Evolutionary conservation across 53 echinoderm and acorn worm species (phyloP).

Genomic region (Echinarachnius parma): DNA sequence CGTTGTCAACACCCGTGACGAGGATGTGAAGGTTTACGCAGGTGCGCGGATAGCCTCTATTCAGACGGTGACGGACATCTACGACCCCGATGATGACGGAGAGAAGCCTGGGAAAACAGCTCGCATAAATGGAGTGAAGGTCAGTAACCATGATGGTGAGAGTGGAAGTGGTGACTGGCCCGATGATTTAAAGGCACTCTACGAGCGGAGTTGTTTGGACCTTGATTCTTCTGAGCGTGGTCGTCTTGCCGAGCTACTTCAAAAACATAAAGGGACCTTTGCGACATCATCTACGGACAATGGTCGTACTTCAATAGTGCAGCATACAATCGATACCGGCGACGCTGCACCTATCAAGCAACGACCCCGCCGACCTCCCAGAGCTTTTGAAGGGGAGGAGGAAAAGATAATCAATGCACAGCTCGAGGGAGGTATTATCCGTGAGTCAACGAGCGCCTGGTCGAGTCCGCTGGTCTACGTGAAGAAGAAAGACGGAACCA

Average conservation of each 20-base stretch:
- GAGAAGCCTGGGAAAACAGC: too few species aligned
- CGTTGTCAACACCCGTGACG: conserved; percentile 42
- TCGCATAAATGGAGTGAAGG: too few species aligned
- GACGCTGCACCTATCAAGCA: conserved; percentile 48
- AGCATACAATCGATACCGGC: conserved; percentile 59
- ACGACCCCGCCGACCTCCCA: conserved; percentile 43
- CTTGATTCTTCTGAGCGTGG: not conserved
- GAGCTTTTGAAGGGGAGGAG: conserved; percentile 57
- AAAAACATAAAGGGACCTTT: conserved; percentile 18
- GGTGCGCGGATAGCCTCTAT: conserved; percentile 40
- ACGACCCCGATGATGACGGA: not conserved
- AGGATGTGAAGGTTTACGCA: conserved; percentile 22
- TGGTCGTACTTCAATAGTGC: conserved; percentile 42
- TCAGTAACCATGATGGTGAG: too few species aligned
- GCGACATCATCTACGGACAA: conserved; percentile 47
- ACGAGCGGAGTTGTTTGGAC: not conserved
- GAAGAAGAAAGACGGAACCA: conserved; percentile 48
- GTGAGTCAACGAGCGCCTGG: conserved; percentile 54
- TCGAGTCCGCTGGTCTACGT: conserved; percentile 56
- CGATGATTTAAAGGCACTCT: conserved; percentile 24
- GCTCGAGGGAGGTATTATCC: conserved; percentile 51
- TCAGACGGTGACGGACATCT: conserved; percentile 1
- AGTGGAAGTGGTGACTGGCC: too few species aligned
- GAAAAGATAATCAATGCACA: conserved; percentile 48
- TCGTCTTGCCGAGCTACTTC: not conserved